phyloP scores from a whole-genome alignment of 2,113 vertebrate genomes.

The Dasyprocta punctata region DNA sequence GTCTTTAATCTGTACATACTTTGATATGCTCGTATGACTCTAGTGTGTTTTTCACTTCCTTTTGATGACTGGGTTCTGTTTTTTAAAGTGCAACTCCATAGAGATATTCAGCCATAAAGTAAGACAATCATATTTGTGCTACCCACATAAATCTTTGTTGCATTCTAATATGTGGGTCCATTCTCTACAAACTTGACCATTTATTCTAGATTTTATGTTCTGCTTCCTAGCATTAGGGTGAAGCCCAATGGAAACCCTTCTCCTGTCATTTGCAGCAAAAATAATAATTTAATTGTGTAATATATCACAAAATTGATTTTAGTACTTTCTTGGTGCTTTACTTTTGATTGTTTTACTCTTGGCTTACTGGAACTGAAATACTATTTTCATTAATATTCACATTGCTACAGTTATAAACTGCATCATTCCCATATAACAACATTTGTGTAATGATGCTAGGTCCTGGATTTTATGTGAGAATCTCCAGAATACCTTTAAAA shows the following conservation, averaged over 20 bases:
- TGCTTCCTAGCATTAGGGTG: neutral
- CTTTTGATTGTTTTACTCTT: neutral
- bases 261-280: neutral
- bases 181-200: neutral
- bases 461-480: neutral
- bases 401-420: neutral
- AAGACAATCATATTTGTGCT: neutral
- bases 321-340: neutral
- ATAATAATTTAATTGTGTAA: neutral
- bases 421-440: neutral
- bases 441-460: neutral
- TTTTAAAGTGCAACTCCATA: neutral
- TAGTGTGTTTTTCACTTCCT: neutral
- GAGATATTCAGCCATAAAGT: neutral
- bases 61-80: neutral
- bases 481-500: neutral
- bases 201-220: neutral
- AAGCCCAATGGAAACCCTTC: neutral
- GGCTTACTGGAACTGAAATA: neutral
- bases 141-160: neutral
- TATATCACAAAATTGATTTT: neutral
- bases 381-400: neutral
- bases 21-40: neutral
- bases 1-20: neutral
- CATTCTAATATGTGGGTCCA: neutral